Evolutionary conservation across 2,113 vertebrate genomes (phyloP).

Genomic region (Myrmophylax atrothorax): DNA sequence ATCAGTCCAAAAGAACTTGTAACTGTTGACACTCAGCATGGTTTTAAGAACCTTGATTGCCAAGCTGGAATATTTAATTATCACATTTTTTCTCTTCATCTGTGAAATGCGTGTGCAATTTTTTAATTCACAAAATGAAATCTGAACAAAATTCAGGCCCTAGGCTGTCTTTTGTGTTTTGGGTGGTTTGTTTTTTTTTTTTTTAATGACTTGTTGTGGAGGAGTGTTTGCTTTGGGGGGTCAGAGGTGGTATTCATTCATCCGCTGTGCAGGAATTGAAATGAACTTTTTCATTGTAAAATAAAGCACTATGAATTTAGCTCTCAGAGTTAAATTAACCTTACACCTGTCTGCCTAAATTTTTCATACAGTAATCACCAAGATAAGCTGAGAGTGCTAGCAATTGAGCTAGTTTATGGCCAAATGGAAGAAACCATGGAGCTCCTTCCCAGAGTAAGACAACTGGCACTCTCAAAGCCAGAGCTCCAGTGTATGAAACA

Average conservation of each 20-base stretch:
- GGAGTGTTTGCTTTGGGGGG: neutral
- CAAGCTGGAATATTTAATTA: neutral
- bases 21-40: neutral
- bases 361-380: neutral
- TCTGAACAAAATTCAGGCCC: neutral
- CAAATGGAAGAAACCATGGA: neutral
- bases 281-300: neutral
- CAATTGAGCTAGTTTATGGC: neutral
- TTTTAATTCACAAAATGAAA: neutral
- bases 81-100: neutral
- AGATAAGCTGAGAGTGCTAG: neutral
- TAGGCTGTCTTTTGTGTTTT: neutral
- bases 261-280: neutral
- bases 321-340: neutral
- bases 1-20: neutral
- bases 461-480: neutral
- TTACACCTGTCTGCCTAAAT: neutral
- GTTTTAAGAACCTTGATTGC: neutral
- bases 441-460: neutral
- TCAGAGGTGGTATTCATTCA: neutral
- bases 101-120: neutral
- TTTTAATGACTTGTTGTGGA: neutral
- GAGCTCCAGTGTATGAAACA: neutral
- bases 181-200: fast-evolving
- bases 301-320: neutral